Percentiles rank a stretch among this genome's conserved stretches.
Conservation (phyloP, 1,140 invertebrate species). For the Mylabris phalerata region DNA sequence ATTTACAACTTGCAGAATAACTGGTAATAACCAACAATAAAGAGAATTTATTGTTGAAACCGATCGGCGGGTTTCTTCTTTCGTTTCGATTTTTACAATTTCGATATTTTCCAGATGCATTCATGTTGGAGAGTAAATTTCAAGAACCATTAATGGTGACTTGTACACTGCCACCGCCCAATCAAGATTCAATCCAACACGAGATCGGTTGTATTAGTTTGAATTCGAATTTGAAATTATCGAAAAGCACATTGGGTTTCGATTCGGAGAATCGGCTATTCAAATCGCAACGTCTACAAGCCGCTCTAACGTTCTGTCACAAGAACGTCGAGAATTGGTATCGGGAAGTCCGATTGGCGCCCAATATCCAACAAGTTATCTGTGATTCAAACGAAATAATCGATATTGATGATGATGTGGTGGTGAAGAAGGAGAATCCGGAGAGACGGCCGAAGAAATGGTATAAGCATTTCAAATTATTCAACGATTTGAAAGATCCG, state of each 20-base stretch:
- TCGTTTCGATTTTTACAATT: background rate
- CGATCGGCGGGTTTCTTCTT: too few relatives aligned
- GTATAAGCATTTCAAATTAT: constrained; percentile 34
- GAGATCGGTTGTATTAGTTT: constrained; percentile 32
- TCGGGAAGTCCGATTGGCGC: constrained; percentile 30
- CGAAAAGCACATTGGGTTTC: constrained; percentile 32
- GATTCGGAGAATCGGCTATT: constrained; percentile 36
- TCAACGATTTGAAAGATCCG: constrained; percentile 16
- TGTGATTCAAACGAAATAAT: too few relatives aligned
- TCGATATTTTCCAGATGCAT: constrained; percentile 27
- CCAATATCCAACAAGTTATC: constrained; percentile 23
- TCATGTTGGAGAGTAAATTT: constrained; percentile 34
- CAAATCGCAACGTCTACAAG: constrained; percentile 34
- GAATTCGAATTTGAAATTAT: constrained; percentile 31
- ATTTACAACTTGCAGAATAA: too few relatives aligned
- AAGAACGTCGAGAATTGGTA: constrained; percentile 36
- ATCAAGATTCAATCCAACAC: constrained; percentile 22
- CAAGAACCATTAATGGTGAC: constrained; percentile 36
- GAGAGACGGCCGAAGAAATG: constrained; percentile 38
- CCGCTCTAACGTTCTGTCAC: constrained; percentile 32
- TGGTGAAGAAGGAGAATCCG: constrained; percentile 32
- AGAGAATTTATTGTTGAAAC: too few relatives aligned
- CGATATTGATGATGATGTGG: too few relatives aligned
- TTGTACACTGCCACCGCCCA: constrained; percentile 30
- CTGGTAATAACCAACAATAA: too few relatives aligned